Evolutionary conservation across 2,888 invertebrate species (phyloP).

Genomic region (Melanchra persicariae): DNA sequence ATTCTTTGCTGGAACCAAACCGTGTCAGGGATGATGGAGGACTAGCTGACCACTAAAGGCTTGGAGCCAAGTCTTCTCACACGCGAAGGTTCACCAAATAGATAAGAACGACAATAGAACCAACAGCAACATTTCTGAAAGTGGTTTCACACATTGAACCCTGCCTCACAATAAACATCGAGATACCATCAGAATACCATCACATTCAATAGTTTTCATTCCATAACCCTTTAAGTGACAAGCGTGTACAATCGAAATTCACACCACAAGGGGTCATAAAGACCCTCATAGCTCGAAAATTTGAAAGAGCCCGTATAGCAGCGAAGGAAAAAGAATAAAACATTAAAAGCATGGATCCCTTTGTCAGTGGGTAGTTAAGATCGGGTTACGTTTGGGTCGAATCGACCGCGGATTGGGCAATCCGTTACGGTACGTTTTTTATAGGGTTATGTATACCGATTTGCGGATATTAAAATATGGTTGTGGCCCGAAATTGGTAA

Average conservation of each 20-base stretch:
- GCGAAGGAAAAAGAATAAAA: conserved; percentile 49
- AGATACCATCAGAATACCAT: conserved; percentile 54
- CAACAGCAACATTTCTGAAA: conserved; percentile 16
- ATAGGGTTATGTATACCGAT: conserved; percentile 40
- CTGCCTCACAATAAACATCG: conserved; percentile 20
- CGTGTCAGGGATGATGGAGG: neutral
- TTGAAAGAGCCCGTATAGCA: conserved; percentile 66
- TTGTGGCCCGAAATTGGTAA: conserved; percentile 2
- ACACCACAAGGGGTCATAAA: conserved; percentile 63
- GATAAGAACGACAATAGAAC: conserved; percentile 4
- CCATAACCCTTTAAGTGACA: conserved; percentile 54
- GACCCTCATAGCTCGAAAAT: conserved; percentile 53
- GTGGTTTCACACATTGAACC: conserved; percentile 26
- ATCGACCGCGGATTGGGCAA: conserved; percentile 32
- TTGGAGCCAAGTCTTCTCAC: neutral
- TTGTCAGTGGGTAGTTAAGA: conserved; percentile 56
- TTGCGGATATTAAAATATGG: conserved; percentile 42
- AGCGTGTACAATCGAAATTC: conserved; percentile 63
- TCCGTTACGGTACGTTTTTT: conserved; percentile 42
- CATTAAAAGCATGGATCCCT: conserved; percentile 45
- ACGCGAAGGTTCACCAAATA: conserved; percentile 4
- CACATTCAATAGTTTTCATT: conserved; percentile 46
- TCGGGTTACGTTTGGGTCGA: conserved; percentile 56
- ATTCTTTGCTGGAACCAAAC: neutral
- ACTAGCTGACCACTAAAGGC: neutral